These are phyloP conservation scores for Rhynchopsitta pachyrhyncha DNA, from an alignment of 2,113 vertebrate genomes.

Conservation along the genomic window DNA sequence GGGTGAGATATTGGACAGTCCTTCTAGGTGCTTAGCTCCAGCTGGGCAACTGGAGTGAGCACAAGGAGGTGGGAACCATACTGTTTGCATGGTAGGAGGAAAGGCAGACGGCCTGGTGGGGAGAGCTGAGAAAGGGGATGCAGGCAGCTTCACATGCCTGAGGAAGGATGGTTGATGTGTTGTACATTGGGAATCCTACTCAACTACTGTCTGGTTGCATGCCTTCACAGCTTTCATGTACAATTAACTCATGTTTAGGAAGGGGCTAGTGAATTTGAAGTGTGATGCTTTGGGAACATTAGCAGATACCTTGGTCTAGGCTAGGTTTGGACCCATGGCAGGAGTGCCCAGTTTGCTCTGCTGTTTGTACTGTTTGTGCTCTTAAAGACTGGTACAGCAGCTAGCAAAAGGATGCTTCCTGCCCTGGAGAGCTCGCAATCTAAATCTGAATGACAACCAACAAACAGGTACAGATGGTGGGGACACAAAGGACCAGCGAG, in stretches of 20 bases:
- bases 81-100: neutral
- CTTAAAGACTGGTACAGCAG: neutral
- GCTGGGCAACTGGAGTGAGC: neutral
- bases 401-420: neutral
- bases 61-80: neutral
- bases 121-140: neutral
- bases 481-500: neutral
- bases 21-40: neutral
- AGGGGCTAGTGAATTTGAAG: neutral
- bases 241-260: fast-evolving
- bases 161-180: neutral
- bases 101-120: conserved; percentile 5
- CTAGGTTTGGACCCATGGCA: neutral
- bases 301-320: neutral
- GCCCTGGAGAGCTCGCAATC: neutral
- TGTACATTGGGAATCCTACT: neutral
- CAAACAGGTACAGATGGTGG: neutral
- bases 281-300: neutral
- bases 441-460: neutral
- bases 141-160: neutral
- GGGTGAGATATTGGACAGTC: neutral
- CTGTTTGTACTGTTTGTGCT: neutral
- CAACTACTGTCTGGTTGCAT: neutral
- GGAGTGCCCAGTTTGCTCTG: neutral
- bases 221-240: neutral